Conservation (phyloP, 2,797 vertebrate genomes). For the Harpagifer antarcticus region DNA sequence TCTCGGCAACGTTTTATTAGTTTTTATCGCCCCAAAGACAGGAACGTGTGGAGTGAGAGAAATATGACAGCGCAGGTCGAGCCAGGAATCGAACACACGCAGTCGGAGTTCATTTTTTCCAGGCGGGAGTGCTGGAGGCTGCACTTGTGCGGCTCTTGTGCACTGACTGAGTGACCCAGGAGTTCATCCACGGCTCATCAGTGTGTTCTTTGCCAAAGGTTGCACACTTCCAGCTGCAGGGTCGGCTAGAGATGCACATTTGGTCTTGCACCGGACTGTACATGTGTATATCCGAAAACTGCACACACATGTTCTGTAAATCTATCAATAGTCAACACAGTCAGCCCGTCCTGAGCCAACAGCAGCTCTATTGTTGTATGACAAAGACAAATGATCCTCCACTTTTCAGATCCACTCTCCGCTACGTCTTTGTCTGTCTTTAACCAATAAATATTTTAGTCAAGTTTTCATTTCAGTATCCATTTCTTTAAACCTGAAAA, state of each 20-base stretch:
- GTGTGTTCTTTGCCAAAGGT: slow-evolving; percentile 33
- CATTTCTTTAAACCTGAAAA: neutral
- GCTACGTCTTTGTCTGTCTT: neutral
- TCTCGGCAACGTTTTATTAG: slow-evolving; percentile 62
- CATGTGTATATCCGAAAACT: slow-evolving; percentile 49
- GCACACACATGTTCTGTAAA: slow-evolving; percentile 52
- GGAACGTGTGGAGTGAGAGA: slow-evolving; percentile 63
- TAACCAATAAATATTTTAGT: neutral
- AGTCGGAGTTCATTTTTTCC: slow-evolving; percentile 36
- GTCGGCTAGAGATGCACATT: slow-evolving; percentile 20
- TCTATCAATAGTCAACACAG: slow-evolving; percentile 38
- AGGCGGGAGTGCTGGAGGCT: neutral
- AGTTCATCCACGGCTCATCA: slow-evolving; percentile 38
- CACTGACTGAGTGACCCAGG: slow-evolving; percentile 16
- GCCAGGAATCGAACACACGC: slow-evolving; percentile 52
- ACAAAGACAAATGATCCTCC: neutral
- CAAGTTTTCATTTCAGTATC: neutral
- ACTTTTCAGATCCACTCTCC: slow-evolving; percentile 11
- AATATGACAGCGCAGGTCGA: slow-evolving; percentile 47
- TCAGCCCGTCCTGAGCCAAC: neutral
- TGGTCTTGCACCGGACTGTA: slow-evolving; percentile 22
- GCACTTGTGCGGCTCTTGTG: slow-evolving; percentile 22
- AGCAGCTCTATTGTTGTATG: neutral
- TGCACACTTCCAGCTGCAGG: slow-evolving; percentile 32
- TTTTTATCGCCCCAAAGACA: slow-evolving; percentile 57